A percentile compares a stretch with the other conserved stretches of the same genome.
These are phyloP conservation scores for Phalloptychus januarius DNA, from an alignment of 2,797 vertebrate species.

Conservation along the genomic window DNA sequence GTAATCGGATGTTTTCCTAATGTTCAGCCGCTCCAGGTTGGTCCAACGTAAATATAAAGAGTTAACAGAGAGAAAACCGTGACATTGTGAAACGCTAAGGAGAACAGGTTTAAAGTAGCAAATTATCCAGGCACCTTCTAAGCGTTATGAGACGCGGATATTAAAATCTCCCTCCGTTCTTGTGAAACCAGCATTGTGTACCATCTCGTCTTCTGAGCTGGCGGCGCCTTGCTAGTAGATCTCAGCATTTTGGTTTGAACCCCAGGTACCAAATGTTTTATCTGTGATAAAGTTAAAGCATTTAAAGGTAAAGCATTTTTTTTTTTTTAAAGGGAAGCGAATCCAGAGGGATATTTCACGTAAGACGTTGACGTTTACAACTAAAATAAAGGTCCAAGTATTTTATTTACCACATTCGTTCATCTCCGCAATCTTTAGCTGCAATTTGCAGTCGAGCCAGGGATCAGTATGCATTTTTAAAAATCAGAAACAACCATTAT, in stretches of 20 bases:
- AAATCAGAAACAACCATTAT: neutral
- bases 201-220: neutral
- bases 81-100: neutral
- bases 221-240: neutral
- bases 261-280: neutral
- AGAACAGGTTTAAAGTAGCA: neutral
- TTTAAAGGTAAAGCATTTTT: neutral
- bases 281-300: neutral
- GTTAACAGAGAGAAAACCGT: neutral
- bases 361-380: neutral
- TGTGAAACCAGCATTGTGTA: neutral
- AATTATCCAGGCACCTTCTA: neutral
- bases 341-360: neutral
- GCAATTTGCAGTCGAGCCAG: neutral
- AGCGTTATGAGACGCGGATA: neutral
- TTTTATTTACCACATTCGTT: neutral
- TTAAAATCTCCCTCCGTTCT: neutral
- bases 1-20: neutral
- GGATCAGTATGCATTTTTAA: neutral
- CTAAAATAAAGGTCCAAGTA: neutral
- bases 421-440: neutral
- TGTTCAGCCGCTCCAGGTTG: neutral
- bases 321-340: neutral
- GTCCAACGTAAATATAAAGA: neutral
- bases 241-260: neutral